These are phyloP conservation scores for Amiota communis DNA, from an alignment of 2,888 invertebrate species.

Conservation along the genomic window DNA sequence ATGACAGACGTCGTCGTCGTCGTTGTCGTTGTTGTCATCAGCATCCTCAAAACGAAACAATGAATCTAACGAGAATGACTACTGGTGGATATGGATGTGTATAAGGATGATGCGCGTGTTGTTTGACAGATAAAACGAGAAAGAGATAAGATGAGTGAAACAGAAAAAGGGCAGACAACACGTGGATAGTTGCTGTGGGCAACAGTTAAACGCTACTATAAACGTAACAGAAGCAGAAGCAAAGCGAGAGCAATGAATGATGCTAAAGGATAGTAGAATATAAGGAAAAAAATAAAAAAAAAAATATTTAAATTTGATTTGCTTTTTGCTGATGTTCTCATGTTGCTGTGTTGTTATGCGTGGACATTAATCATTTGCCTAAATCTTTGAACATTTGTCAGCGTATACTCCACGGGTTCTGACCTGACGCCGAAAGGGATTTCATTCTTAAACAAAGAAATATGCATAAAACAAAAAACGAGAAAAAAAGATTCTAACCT, in stretches of 20 bases:
- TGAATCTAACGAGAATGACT: constrained; percentile 25
- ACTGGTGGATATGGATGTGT: neutral
- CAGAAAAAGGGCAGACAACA: constrained; percentile 6
- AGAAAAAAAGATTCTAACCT: neutral
- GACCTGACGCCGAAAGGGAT: constrained; percentile 22
- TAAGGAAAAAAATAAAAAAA: neutral
- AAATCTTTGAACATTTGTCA: constrained; percentile 34
- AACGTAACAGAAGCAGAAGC: neutral
- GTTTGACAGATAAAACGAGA: neutral
- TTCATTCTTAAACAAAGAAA: constrained; percentile 4
- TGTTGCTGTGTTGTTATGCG: constrained; percentile 8
- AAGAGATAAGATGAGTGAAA: neutral
- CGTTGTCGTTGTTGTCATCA: constrained; percentile 19
- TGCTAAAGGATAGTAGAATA: neutral
- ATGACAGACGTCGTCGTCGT: constrained; percentile 29
- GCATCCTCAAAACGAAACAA: constrained; percentile 10
- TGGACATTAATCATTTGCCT: constrained; percentile 34
- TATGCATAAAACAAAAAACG: neutral
- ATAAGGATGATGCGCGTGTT: neutral
- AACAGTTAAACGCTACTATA: neutral
- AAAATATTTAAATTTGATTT: constrained; percentile 27
- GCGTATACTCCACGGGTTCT: constrained; percentile 26
- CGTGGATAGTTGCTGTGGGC: neutral
- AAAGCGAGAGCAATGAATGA: neutral
- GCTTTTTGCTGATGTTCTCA: neutral